Percentiles rank a stretch among this genome's conserved stretches.
Evolutionary conservation across 2,797 vertebrate genomes (phyloP).

Genomic region (Myotis myotis): DNA sequence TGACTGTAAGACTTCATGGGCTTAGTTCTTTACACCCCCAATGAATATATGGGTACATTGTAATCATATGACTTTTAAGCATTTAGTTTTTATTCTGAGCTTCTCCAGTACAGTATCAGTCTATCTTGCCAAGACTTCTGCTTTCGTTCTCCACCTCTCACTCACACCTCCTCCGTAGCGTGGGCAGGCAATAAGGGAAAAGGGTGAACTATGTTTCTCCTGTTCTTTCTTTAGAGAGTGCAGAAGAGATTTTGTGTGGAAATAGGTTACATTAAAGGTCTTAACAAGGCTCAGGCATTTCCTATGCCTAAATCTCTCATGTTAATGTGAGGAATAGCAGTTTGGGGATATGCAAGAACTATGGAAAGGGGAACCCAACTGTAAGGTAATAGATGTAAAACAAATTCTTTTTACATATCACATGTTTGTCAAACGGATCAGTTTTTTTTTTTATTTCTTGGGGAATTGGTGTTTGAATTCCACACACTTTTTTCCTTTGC

Average conservation of each 20-base stretch:
- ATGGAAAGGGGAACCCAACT: neutral
- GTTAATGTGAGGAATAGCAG: neutral
- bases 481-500: neutral
- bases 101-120: conserved; percentile 26
- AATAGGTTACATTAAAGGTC: conserved; percentile 39
- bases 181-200: neutral
- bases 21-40: conserved; percentile 30
- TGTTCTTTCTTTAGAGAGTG: conserved; percentile 10
- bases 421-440: neutral
- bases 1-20: neutral
- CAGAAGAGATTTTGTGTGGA: neutral
- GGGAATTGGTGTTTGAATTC: neutral
- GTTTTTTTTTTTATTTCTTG: neutral
- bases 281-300: neutral
- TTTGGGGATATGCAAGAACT: neutral
- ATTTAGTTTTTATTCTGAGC: conserved; percentile 67
- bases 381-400: neutral
- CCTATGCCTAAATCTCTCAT: neutral
- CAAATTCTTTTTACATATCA: neutral
- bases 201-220: neutral
- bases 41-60: neutral
- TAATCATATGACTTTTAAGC: conserved; percentile 48
- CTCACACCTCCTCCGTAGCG: conserved; percentile 39
- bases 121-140: conserved; percentile 59
- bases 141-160: neutral